Percentiles rank a stretch among this genome's conserved stretches.
Conservation (phyloP, 2,888 invertebrate species). For the Himalopsyche kuldschensis region DNA sequence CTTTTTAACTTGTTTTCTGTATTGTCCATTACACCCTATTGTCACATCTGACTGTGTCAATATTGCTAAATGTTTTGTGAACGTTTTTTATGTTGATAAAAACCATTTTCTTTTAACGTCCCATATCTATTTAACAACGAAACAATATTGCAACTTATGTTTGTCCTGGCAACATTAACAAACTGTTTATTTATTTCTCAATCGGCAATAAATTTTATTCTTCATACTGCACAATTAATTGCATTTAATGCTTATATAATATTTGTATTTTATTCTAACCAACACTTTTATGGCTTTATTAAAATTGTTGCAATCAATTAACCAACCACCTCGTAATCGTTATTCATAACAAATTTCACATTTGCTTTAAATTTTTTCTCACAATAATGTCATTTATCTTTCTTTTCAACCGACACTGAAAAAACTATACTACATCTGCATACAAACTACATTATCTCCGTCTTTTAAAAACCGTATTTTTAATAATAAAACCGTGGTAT, state of each 20-base stretch:
- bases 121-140: background rate
- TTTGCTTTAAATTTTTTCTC: background rate
- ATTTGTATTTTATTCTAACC: background rate
- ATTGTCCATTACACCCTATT: background rate
- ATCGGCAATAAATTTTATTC: background rate
- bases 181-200: background rate
- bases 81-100: background rate
- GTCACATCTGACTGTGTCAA: background rate
- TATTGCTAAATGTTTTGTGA: background rate
- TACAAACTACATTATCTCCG: background rate
- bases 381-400: background rate
- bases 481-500: background rate
- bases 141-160: background rate
- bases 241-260: background rate
- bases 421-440: background rate
- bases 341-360: background rate
- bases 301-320: background rate
- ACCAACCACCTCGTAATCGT: background rate
- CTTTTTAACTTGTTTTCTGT: background rate
- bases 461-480: background rate
- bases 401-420: background rate
- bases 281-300: background rate
- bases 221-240: background rate
- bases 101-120: background rate
- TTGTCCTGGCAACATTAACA: background rate